Evolutionary conservation across 2,888 invertebrate species (phyloP), one percentile per base, ranked within the genome.

Genomic region (Acleris emargana): DNA sequence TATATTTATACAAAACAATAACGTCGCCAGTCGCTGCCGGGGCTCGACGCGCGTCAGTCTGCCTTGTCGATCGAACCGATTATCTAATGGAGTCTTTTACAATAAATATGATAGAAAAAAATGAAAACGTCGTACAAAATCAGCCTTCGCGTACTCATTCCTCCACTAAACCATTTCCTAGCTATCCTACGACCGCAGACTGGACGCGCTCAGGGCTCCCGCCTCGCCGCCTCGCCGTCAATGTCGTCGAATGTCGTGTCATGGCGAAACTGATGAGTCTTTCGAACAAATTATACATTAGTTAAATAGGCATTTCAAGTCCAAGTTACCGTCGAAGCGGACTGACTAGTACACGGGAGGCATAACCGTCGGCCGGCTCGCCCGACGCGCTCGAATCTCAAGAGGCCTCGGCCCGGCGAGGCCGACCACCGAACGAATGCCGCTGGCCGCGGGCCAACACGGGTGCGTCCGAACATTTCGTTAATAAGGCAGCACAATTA

Each of bases 141-240:
- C 89, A 89, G 89, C 87, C 89, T 90, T 90, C 83, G 78, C 76
- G 76, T 82, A 81, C 78, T 63, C 78, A 78, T 75, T 76, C 79
- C 76, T 82, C 83, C 79, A 75, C 82, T 84, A 74, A 67, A 82
- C 78, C 78, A 74, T 79, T 81, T 72, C 75, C 83, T 83, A 87
- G 71, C 78, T 81, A 80, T 71, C 61, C 71, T 71, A 71, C 53
- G 49, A 47, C 49, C 64, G 59, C 58, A 58, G 63, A 58, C 52
- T 52, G 47, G 32, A 52, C 32, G 51, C 25, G 51, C 25, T 50
- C 20, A 1, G 7, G 7, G 28, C 28, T 28, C 50, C 3, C 52
- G 52, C 3, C 51, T 22, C 25, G 16, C 22, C n/a, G 51, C 28
- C 22, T 47, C 53, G 47, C 60, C 32, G 32, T 20, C 22, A 1